phyloP scores from a whole-genome alignment of 2,113 vertebrate species.

The Sapajus apella region DNA sequence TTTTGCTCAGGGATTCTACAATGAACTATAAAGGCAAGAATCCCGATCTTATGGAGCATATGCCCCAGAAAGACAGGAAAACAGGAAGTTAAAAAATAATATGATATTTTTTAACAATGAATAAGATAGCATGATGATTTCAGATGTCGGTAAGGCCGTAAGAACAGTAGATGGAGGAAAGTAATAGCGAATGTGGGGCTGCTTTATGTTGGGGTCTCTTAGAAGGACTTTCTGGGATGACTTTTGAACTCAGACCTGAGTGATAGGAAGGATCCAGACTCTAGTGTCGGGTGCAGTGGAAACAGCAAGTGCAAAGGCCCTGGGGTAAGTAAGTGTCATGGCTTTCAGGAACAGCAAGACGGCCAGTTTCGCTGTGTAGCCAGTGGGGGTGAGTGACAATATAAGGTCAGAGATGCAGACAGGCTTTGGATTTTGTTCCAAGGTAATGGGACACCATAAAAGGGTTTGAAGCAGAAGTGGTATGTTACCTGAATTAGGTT shows the following conservation, averaged over 20 bases:
- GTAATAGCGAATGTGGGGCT: not conserved
- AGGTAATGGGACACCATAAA: not conserved
- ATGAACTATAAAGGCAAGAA: not conserved
- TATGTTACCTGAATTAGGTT: not conserved
- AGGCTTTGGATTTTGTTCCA: constrained; percentile 15
- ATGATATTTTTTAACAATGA: too few species aligned
- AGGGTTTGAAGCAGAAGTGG: not conserved
- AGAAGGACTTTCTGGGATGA: not conserved
- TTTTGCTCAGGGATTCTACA: not conserved
- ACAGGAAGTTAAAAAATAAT: not conserved
- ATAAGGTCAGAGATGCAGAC: not conserved
- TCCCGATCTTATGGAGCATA: not conserved
- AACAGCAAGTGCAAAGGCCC: not conserved
- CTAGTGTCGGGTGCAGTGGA: not conserved
- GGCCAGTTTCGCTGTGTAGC: not conserved
- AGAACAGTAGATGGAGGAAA: not conserved
- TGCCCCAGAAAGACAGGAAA: not conserved
- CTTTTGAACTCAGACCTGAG: not conserved
- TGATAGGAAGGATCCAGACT: not conserved
- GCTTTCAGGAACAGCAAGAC: not conserved
- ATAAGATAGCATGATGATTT: not conserved
- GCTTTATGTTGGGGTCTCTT: not conserved
- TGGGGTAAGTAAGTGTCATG: not conserved
- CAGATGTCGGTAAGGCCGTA: not conserved
- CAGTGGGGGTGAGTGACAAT: not conserved